These are phyloP conservation scores for Lepidochrysops patricia DNA, from an alignment of 2,888 invertebrate species.

Conservation along the genomic window DNA sequence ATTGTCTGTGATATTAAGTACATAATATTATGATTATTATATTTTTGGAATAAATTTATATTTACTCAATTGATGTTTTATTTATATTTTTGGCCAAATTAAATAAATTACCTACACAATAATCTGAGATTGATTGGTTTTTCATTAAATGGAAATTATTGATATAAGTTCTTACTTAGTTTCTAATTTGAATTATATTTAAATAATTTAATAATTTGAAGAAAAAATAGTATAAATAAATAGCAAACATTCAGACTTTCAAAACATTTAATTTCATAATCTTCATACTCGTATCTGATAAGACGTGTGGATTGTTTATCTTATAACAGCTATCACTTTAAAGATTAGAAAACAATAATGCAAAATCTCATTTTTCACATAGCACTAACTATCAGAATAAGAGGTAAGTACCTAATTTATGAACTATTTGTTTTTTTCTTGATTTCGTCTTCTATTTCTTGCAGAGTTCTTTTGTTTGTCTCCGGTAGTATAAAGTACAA, in stretches of 20 bases:
- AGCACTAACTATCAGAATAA: too few relatives aligned
- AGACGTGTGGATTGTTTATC: neutral
- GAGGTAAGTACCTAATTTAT: neutral
- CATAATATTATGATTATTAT: conserved; percentile 28
- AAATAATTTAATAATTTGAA: too few relatives aligned
- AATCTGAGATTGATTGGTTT: too few relatives aligned
- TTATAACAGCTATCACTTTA: neutral
- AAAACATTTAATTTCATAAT: neutral
- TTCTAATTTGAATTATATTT: too few relatives aligned
- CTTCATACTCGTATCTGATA: neutral
- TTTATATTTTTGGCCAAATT: conserved; percentile 20
- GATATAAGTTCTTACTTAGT: too few relatives aligned
- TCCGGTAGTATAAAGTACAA: conserved; percentile 8
- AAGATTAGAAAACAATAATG: too few relatives aligned
- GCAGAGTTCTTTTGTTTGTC: conserved; percentile 2
- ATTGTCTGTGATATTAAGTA: conserved; percentile 58
- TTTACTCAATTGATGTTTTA: conserved; percentile 23
- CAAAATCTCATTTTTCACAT: too few relatives aligned
- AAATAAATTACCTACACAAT: too few relatives aligned
- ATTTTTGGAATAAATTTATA: conserved; percentile 22
- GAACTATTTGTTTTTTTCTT: neutral
- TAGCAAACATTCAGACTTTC: neutral
- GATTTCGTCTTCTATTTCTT: conserved; percentile 10
- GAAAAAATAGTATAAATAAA: too few relatives aligned
- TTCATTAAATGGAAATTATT: too few relatives aligned